Conservation (phyloP, 2,113 vertebrate species). For the Corythornis vintsioides region DNA sequence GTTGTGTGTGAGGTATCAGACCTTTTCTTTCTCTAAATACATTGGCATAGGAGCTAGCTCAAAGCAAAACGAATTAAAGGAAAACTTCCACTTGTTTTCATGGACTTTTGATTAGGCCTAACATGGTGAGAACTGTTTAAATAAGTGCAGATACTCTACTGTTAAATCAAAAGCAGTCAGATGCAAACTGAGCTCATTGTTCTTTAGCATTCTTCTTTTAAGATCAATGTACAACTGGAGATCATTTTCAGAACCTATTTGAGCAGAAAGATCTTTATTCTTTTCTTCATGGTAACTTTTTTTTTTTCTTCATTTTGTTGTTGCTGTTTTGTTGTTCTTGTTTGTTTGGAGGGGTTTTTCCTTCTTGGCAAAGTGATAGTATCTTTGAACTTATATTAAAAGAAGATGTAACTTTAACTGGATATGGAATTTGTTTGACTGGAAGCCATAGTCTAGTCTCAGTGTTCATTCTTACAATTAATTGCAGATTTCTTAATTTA, state of each 20-base stretch:
- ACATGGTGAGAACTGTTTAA: not conserved
- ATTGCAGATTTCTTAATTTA: slow-evolving; percentile 23
- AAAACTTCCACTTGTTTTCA: not conserved
- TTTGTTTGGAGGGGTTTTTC: not conserved
- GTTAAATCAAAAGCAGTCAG: not conserved
- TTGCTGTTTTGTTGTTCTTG: not conserved
- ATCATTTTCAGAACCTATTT: not conserved
- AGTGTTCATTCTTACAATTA: not conserved
- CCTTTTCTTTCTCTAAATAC: not conserved
- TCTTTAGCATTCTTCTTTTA: not conserved
- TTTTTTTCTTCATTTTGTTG: not conserved
- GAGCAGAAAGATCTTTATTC: not conserved
- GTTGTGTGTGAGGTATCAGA: not conserved
- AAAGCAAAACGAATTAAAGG: not conserved
- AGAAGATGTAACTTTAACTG: slow-evolving; percentile 36
- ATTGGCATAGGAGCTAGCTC: not conserved
- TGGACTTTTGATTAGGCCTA: not conserved
- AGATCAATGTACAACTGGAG: not conserved
- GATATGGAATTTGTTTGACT: not conserved
- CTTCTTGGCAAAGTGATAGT: not conserved
- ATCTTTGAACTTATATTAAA: slow-evolving; percentile 39
- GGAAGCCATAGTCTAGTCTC: not conserved
- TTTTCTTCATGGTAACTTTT: not conserved
- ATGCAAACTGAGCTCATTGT: not conserved
- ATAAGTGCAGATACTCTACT: not conserved